Evolutionary conservation across 2,113 vertebrate species (phyloP).

Genomic region (Lutjanus erythropterus): DNA sequence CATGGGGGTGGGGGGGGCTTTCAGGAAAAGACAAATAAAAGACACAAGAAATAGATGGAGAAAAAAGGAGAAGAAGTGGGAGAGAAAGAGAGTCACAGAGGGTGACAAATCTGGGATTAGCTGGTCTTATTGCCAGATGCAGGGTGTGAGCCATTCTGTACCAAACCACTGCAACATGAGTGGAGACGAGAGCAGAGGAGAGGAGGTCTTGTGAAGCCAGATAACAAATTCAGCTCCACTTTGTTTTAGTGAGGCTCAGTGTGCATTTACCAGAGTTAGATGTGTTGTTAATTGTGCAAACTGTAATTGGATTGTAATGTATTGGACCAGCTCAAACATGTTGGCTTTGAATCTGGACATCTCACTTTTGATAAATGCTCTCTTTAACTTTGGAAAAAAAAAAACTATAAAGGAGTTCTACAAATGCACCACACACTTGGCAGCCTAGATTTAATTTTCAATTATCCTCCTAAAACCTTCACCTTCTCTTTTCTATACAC

Average conservation of each 20-base stretch:
- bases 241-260: background rate
- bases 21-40: slow-evolving; percentile 24
- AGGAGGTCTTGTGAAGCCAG: background rate
- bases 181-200: background rate
- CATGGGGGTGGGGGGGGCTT: background rate
- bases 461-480: background rate
- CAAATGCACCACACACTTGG: background rate
- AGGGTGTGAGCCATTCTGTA: slow-evolving; percentile 29
- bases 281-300: background rate
- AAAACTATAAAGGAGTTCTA: background rate
- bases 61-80: background rate
- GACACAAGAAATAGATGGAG: slow-evolving; percentile 4
- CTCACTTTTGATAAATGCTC: background rate
- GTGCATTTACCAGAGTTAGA: background rate
- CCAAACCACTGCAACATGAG: slow-evolving; percentile 27
- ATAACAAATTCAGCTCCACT: background rate
- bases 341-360: background rate
- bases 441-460: background rate
- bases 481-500: background rate
- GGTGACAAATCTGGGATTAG: slow-evolving; percentile 72
- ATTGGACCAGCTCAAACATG: background rate
- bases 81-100: slow-evolving; percentile 30
- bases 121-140: slow-evolving; percentile 44
- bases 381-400: background rate
- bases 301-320: background rate